Evolutionary conservation across 2,888 invertebrate genomes (phyloP).

Genomic region (Andrena bicolor): DNA sequence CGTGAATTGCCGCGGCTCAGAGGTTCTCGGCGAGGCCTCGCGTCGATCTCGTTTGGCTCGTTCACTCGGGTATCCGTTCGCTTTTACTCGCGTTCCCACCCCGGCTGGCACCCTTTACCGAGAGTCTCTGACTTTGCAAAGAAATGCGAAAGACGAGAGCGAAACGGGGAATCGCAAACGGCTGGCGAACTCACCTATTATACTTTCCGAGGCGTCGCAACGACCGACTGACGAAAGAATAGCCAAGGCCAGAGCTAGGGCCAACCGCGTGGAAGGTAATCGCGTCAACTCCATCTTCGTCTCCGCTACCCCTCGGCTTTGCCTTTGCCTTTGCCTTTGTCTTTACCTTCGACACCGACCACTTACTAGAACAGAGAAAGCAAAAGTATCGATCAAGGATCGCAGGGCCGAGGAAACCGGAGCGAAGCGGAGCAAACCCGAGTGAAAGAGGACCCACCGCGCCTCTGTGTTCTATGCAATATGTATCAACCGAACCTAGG

Average conservation of each 20-base stretch:
- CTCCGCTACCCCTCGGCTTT: constrained; percentile 14
- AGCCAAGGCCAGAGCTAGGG: constrained; percentile 73
- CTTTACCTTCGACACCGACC: constrained; percentile 14
- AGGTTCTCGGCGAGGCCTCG: background rate
- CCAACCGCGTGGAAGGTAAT: constrained; percentile 69
- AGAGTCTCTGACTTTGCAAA: too few species aligned
- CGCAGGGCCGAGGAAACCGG: too few species aligned
- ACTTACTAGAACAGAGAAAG: constrained; percentile 37
- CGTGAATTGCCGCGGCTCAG: constrained; percentile 1
- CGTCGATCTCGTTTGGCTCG: background rate
- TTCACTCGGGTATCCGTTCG: background rate
- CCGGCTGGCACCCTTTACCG: too few species aligned
- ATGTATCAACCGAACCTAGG: too few species aligned
- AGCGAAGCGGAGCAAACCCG: too few species aligned
- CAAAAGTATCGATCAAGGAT: constrained; percentile 14
- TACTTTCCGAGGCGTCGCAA: constrained; percentile 79
- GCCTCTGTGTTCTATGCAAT: too few species aligned
- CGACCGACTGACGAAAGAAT: constrained; percentile 69
- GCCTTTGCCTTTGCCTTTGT: constrained; percentile 5
- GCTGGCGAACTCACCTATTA: constrained; percentile 76
- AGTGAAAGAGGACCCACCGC: too few species aligned
- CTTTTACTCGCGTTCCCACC: too few species aligned
- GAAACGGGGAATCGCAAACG: too few species aligned
- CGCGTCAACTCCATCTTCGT: constrained; percentile 66
- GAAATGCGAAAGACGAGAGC: too few species aligned